Base-by-base conservation (phyloP, 2,113 vertebrate species). In the Pelmatolapia mariae region DNA sequence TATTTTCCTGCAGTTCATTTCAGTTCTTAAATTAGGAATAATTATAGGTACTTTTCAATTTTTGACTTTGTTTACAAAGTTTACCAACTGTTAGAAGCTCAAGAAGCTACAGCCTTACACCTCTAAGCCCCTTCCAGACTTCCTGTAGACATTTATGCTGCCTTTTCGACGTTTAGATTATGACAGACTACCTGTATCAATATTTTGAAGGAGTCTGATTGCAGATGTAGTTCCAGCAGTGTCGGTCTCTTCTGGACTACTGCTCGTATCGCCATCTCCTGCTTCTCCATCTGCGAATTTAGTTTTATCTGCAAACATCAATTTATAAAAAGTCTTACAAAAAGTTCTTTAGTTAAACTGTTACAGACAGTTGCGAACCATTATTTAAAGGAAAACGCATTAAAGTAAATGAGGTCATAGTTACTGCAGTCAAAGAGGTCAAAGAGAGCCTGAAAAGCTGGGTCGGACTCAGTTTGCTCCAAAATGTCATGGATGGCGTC, bases 401-500 rank as follows among this genome's bases (percentile, higher is more conserved):
- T 24, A 8, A 38, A 63, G 76, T 87, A 86, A 78, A 19, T 40
- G 26, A 40, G 7, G n/a, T 29, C 18, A 53, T 90, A 88, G 89
- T 93, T 97, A 99, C 99, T 97, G 76, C 96, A 98, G 91, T 99
- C 98, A 88, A 99, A 99, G 52, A 99, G 97, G 90, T 99, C 99
- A 95, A 98, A 99, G 16, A 99, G 97, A 15, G 98, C 99, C 88
- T 99, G 98, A 94, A 99, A 99, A 50, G 98, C 99, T 76, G 99
- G 99, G 82, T 99, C 99, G 2, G 98, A 99, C 89, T 99, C 99
- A 1, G 99, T 99, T 93, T 99, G 98, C 86, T 98, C 97, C 86
- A 99, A 93, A 93, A 99, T 99, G 92, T 99, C 98, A 85, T 98
- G 98, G 90, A 99, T 99, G 82, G 98, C 98, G 90, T 98, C 98